A percentile compares a stretch with the other conserved stretches of the same genome.
These are phyloP conservation scores for Siphlonurus alternatus DNA, from an alignment of 2,888 invertebrate species.

Conservation along the genomic window DNA sequence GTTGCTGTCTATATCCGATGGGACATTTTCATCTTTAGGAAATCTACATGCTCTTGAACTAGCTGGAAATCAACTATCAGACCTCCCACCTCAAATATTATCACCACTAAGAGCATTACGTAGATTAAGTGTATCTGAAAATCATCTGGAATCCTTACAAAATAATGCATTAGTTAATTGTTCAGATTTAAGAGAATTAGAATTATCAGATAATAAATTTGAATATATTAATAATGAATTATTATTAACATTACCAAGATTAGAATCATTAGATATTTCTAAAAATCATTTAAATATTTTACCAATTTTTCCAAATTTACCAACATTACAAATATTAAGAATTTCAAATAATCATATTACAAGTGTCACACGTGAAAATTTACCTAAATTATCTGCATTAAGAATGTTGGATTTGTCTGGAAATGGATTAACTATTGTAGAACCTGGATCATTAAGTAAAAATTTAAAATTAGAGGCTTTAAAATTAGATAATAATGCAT, in stretches of 20 bases:
- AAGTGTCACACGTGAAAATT: conserved; percentile 57
- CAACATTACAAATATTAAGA: not conserved
- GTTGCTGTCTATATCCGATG: conserved; percentile 37
- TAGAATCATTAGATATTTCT: conserved; percentile 64
- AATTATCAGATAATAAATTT: conserved; percentile 47
- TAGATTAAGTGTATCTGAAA: conserved; percentile 56
- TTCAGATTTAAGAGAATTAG: conserved; percentile 59
- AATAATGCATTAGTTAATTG: conserved; percentile 57
- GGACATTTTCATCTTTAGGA: conserved; percentile 55
- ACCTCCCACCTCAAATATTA: not conserved
- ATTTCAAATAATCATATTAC: conserved; percentile 64
- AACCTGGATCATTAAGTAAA: conserved; percentile 57
- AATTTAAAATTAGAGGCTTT: conserved; percentile 58
- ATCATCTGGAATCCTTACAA: conserved; percentile 50
- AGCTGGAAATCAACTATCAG: conserved; percentile 38
- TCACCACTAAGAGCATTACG: conserved; percentile 46
- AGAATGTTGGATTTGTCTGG: conserved; percentile 65
- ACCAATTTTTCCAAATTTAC: conserved; percentile 40
- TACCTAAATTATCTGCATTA: conserved; percentile 49
- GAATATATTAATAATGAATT: not conserved
- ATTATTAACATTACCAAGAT: conserved; percentile 33
- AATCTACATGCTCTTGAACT: conserved; percentile 60
- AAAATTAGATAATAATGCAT: conserved; percentile 57
- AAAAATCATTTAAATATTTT: conserved; percentile 62
- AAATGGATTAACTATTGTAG: conserved; percentile 59